Base-by-base conservation (phyloP, 2,113 vertebrate genomes). In the Dolichallabes microphthalmus region DNA sequence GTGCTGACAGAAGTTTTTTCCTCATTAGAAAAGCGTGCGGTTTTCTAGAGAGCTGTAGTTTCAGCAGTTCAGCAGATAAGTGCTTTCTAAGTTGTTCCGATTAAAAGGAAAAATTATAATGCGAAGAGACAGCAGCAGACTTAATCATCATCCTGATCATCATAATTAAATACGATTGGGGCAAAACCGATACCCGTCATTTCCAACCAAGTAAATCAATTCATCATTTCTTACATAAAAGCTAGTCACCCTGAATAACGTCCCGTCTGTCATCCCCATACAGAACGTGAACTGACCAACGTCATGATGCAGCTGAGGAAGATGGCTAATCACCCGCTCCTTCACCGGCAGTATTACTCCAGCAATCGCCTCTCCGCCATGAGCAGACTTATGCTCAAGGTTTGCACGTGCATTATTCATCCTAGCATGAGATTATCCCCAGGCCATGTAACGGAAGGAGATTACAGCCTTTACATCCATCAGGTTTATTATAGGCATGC, bases 261-360 rank as follows among this genome's bases (percentile, higher is more conserved):
- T 63, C 60, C 19, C 57, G 35, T 63, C 52, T 30, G 14, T 53
- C 20, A 2, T 76, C 52, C 64, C 2, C 83, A 89, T 82, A 50
- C 89, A 99, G 98, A 96, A 90, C 96, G 96, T 9, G 95, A 91
- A 77, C 93, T 97, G 93, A 95, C 95, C 87, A 98, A 98, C 87
- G 96, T 95, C 57, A 97, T 98, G 96, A 99, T 99, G 98, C 97
- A 99, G 9, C 89, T 99, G 87, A 96, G 98, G 87, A 99, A 99
- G 94, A 99, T 99, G 98, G 97, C 98, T 81, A 99, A 99, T 91
- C 98, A 99, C 81, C 97, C 98, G 22, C 95, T 99, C 68, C 91
- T 99, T 83, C 98, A 98, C 80, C 94, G 98, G 25, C 97, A 98
- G 2, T 96, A 97, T 89, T 99, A 96, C 91, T 98, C 96, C 0